A percentile compares a stretch with the other conserved stretches of the same genome.
Evolutionary conservation across 2,888 invertebrate genomes (phyloP).

Genomic region (Pyrgus malvae): DNA sequence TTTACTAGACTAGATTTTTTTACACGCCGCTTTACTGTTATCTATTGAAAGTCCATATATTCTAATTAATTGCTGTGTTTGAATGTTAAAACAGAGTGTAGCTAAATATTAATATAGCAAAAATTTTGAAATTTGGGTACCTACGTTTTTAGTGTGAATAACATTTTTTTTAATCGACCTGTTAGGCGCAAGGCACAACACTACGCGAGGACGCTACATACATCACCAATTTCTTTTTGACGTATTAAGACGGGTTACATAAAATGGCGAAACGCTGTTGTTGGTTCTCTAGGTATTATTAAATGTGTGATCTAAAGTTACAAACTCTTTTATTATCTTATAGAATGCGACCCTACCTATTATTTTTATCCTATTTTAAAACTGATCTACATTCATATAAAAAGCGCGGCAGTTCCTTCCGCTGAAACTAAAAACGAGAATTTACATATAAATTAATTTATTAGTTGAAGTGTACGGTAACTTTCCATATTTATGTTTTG

Average conservation of each 20-base stretch:
- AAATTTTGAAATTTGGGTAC: neutral
- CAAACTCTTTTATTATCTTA: no score
- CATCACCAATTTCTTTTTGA: neutral
- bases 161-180: no score
- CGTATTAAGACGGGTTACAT: neutral
- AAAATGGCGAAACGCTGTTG: neutral
- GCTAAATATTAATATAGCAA: neutral
- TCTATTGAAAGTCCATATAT: constrained; percentile 37
- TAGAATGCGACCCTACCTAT: no score
- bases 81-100: constrained; percentile 1
- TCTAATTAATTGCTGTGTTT: constrained; percentile 19
- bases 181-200: no score
- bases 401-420: constrained; percentile 4
- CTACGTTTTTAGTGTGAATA: neutral
- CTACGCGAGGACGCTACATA: no score
- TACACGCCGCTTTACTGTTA: constrained; percentile 57
- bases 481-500: constrained; percentile 8
- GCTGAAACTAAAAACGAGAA: constrained; percentile 19
- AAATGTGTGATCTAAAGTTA: no score
- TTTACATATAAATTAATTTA: constrained; percentile 22
- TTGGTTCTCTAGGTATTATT: no score
- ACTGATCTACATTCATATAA: no score
- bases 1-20: constrained; percentile 62
- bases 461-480: constrained; percentile 11
- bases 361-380: no score